Percentiles rank a stretch among this genome's conserved stretches.
phyloP scores from a whole-genome alignment of 2,888 invertebrate genomes.

The Exephanes ischioxanthus region DNA sequence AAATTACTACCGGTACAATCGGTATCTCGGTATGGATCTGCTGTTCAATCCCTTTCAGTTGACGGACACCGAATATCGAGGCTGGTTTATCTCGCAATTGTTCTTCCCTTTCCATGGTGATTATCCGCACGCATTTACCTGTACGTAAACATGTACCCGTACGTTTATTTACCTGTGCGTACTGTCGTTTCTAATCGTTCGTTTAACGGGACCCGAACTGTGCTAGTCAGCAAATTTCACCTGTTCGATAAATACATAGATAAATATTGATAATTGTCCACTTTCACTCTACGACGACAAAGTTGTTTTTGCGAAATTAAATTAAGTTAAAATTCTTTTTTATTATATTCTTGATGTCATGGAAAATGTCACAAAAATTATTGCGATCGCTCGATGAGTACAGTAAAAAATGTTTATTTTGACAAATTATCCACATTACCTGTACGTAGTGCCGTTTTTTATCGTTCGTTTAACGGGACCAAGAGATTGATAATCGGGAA shows the following conservation, averaged over 20 bases:
- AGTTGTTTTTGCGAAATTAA: not conserved
- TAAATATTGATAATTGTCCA: too few species aligned
- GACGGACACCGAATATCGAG: slow-evolving; percentile 48
- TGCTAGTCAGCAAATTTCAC: too few species aligned
- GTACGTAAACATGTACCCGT: not conserved
- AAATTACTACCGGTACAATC: slow-evolving; percentile 63
- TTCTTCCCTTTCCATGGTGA: slow-evolving; percentile 56
- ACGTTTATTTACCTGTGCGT: not conserved
- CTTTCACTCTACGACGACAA: not conserved
- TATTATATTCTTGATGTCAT: not conserved
- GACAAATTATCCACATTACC: not conserved
- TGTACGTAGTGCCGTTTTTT: too few species aligned
- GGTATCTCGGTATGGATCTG: slow-evolving; percentile 66
- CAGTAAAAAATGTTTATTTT: slow-evolving; percentile 64
- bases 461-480: too few species aligned
- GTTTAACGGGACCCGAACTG: too few species aligned
- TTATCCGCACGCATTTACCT: slow-evolving; percentile 14
- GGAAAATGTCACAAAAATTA: too few species aligned
- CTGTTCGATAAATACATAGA: too few species aligned
- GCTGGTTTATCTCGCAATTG: slow-evolving; percentile 54
- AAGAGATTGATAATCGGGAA: too few species aligned
- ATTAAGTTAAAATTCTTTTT: not conserved
- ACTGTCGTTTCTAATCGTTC: too few species aligned
- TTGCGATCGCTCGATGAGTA: slow-evolving; percentile 42
- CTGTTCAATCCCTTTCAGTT: slow-evolving; percentile 65